A percentile compares a stretch with the other conserved stretches of the same genome.
These are phyloP conservation scores for Amblyopsis hoosieri DNA, from an alignment of 2,797 vertebrate genomes.

Conservation along the genomic window DNA sequence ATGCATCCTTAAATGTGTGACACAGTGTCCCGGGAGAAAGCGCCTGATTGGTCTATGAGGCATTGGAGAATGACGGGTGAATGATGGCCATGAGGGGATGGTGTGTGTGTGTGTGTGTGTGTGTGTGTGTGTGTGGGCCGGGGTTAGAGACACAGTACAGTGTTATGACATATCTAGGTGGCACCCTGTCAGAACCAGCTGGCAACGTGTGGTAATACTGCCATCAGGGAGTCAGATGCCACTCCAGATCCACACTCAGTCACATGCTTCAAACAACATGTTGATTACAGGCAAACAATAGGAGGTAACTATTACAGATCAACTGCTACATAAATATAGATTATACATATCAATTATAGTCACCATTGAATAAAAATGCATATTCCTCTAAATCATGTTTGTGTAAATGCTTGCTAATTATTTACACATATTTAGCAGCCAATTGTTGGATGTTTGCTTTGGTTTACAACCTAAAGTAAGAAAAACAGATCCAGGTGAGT, in stretches of 20 bases:
- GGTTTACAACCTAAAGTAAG: no score
- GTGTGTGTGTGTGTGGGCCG: conserved; percentile 48
- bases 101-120: conserved; percentile 46
- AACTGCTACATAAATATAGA: no score
- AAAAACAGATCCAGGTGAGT: no score
- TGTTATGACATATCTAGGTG: conserved; percentile 73
- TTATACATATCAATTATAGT: no score
- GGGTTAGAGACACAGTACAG: conserved; percentile 75
- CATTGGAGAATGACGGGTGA: conserved; percentile 77
- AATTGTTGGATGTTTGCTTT: no score
- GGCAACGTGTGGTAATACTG: conserved; percentile 65
- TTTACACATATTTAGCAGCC: no score
- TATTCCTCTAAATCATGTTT: no score
- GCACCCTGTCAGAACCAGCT: conserved; percentile 77
- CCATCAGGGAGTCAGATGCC: conserved; percentile 61
- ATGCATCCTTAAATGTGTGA: conserved; percentile 86
- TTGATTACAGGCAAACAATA: no score
- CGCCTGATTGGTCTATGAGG: conserved; percentile 82
- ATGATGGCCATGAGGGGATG: conserved; percentile 75
- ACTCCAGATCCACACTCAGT: conserved; percentile 28
- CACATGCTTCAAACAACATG: neutral
- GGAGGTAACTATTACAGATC: no score
- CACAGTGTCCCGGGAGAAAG: conserved; percentile 78
- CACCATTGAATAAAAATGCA: no score
- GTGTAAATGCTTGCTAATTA: no score